Evolutionary conservation across 2,113 vertebrate species (phyloP).

Genomic region (Tychaedon coryphoeus): DNA sequence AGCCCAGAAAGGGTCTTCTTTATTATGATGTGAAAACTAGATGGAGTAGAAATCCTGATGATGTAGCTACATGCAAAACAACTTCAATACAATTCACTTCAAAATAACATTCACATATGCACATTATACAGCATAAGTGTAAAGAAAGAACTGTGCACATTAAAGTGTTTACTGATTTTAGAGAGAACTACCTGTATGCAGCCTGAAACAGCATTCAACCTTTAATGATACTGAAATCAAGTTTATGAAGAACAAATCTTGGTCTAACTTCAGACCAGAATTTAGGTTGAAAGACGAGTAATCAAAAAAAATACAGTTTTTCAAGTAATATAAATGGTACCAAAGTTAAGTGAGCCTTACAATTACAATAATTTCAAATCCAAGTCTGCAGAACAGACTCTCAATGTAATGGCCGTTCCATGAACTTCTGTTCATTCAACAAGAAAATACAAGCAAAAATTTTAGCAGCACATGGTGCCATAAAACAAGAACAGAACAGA

Average conservation of each 20-base stretch:
- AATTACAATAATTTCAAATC: neutral
- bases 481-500: neutral
- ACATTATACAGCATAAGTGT: neutral
- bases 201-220: neutral
- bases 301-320: neutral
- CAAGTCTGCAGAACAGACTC: neutral
- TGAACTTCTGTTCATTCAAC: neutral
- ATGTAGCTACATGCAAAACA: neutral
- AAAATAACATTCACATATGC: neutral
- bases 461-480: neutral
- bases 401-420: neutral
- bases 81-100: neutral
- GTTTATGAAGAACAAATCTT: neutral
- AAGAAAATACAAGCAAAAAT: neutral
- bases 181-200: neutral
- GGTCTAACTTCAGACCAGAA: neutral
- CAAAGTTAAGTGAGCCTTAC: neutral
- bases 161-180: neutral
- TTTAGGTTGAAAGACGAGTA: neutral
- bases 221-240: neutral
- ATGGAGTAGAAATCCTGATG: neutral
- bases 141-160: neutral
- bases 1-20: neutral
- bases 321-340: neutral
- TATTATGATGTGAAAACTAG: neutral